A percentile compares a stretch with the other conserved stretches of the same genome.
Evolutionary conservation across 2,113 vertebrate species (phyloP).

Genomic region (Ondatra zibethicus): DNA sequence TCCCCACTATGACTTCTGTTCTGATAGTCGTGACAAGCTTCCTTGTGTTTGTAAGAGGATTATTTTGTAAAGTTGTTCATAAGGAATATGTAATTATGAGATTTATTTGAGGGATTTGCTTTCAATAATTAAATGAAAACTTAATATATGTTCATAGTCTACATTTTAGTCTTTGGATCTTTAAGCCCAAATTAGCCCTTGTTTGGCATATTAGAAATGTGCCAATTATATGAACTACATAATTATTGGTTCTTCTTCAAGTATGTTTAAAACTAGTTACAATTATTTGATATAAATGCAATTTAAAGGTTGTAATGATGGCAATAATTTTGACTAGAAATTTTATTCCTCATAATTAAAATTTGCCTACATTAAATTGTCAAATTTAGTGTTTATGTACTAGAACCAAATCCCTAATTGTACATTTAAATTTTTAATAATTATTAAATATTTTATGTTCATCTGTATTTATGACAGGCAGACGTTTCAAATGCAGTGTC

Average conservation of each 20-base stretch:
- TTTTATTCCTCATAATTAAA: conserved; percentile 27
- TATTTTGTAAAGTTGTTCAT: neutral
- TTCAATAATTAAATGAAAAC: conserved; percentile 4
- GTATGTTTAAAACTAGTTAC: conserved; percentile 36
- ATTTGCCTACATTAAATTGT: conserved; percentile 4
- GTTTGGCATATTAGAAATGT: conserved; percentile 29
- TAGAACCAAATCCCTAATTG: neutral
- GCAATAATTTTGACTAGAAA: neutral
- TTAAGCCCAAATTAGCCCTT: neutral
- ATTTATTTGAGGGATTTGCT: conserved; percentile 1
- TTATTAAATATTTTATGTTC: conserved; percentile 45
- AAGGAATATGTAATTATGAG: neutral
- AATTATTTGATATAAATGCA: conserved; percentile 27
- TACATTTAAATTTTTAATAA: conserved; percentile 18
- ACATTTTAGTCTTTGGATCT: neutral
- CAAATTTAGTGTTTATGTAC: conserved; percentile 26
- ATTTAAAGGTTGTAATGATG: neutral
- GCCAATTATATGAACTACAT: neutral
- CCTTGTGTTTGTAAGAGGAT: neutral
- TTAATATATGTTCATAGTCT: neutral
- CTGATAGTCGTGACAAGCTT: neutral
- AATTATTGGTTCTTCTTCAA: conserved; percentile 42
- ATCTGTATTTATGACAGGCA: conserved; percentile 26
- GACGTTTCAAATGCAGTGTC: conserved; percentile 27
- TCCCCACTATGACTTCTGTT: neutral